Conservation (phyloP, 2,888 invertebrate genomes). For the Girardia tigrina region DNA sequence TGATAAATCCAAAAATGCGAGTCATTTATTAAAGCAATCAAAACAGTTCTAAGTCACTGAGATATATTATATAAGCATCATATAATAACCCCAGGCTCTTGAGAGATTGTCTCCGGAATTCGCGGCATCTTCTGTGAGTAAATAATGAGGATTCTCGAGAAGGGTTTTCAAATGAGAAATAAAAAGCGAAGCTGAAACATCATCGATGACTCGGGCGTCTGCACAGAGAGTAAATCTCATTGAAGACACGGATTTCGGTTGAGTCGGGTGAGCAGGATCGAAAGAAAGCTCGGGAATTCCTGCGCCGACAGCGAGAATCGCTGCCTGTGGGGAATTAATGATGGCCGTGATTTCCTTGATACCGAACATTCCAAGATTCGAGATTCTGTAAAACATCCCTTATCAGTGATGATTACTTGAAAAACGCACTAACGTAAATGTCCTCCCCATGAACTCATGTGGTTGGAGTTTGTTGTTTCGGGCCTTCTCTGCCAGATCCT, state of each 20-base stretch:
- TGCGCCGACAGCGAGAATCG: slow-evolving; percentile 58
- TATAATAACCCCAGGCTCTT: neutral
- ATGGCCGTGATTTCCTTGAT: slow-evolving; percentile 59
- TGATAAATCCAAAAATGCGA: too few relatives aligned
- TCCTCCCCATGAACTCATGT: slow-evolving; percentile 67
- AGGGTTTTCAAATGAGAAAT: slow-evolving; percentile 52
- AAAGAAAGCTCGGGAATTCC: slow-evolving; percentile 40
- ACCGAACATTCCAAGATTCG: slow-evolving; percentile 61
- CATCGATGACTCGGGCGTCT: slow-evolving; percentile 57
- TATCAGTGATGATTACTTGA: too few relatives aligned
- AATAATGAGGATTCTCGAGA: slow-evolving; percentile 42
- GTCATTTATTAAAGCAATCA: too few relatives aligned
- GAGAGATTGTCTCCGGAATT: neutral
- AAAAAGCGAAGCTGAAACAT: slow-evolving; percentile 56
- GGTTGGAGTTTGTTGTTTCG: slow-evolving; percentile 75
- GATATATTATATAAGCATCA: neutral
- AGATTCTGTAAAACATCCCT: slow-evolving; percentile 57
- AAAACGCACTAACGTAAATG: slow-evolving; percentile 1
- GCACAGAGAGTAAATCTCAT: slow-evolving; percentile 58
- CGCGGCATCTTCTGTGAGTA: slow-evolving; percentile 26
- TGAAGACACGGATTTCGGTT: slow-evolving; percentile 38
- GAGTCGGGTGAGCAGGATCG: slow-evolving; percentile 39
- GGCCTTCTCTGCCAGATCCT: slow-evolving; percentile 66
- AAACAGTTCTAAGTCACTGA: too few relatives aligned
- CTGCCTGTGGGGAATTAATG: slow-evolving; percentile 60